These are phyloP conservation scores for Myopa testacea DNA, from an alignment of 2,888 invertebrate species.

Conservation along the genomic window DNA sequence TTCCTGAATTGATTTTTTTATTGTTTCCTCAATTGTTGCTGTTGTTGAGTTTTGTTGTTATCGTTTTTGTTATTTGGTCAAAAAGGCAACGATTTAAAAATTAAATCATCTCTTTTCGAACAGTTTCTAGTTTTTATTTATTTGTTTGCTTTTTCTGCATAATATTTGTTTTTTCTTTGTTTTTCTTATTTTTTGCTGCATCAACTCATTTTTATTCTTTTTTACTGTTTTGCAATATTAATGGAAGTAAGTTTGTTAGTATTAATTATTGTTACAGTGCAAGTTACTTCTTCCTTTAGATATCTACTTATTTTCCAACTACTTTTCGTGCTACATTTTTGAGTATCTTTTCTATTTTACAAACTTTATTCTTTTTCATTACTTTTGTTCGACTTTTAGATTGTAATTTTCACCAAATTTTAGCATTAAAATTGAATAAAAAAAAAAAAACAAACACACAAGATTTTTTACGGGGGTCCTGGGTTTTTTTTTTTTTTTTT, in stretches of 20 bases:
- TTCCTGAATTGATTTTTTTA: background rate
- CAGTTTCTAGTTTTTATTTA: background rate
- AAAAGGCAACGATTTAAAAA: conserved; percentile 14
- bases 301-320: no score
- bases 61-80: conserved; percentile 11
- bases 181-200: background rate
- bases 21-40: background rate
- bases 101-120: conserved; percentile 23
- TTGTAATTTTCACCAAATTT: no score
- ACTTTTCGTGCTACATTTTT: no score
- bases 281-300: no score
- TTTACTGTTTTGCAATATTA: background rate
- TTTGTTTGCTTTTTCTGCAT: background rate
- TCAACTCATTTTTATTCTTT: background rate
- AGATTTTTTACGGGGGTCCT: no score
- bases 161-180: background rate
- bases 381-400: no score
- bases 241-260: background rate
- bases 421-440: background rate
- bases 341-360: no score
- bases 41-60: background rate
- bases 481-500: background rate
- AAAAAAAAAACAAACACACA: no score
- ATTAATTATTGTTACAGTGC: no score
- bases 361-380: no score